Base-by-base conservation (phyloP, 2,113 vertebrate genomes). In the Pseudopipra pipra region DNA sequence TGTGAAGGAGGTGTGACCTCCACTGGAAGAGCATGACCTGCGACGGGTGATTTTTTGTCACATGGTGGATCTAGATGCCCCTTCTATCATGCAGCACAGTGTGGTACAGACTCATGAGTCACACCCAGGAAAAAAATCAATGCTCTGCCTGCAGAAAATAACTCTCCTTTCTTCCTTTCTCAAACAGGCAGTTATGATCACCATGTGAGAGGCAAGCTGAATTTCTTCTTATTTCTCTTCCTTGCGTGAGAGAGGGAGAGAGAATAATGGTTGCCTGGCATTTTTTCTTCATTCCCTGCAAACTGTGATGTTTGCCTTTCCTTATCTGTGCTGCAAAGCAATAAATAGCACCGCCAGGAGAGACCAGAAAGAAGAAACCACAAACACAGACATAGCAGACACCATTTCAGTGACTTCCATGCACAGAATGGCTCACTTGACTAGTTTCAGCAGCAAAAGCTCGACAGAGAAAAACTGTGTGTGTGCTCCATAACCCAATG, bases 111-210 rank as follows among this genome's bases (percentile, higher is more conserved):
- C 54, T 75, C 58, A 76, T 82, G 85, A 93, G 46, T 89, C 81
- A 92, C n/a, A 58, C 33, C 68, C 11, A 44, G 81, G 24, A 79
- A 88, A 87, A 93, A 95, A 39, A 51, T 35, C 62, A 73, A 67
- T 89, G 54, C 37, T 70, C n/a, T 93, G 23, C 28, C 63, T 91
- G 75, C 85, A 91, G 82, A 91, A 92, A 93, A 91, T 85, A 70
- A 17, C 49, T 79, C 67, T 85, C 51, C 27, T 76, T 70, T 83
- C n/a, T 89, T 63, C 14, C 25, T 21, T 68, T 94, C 55, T 37
- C 46, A 85, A 70, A 25, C 51, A 73, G 59, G 33, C 66, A 71
- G 51, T 59, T 94, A 59, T n/a, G 63, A 87, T 79, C 84, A 55
- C 31, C 61, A 4, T 65, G 37, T 56, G 44, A 89, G 30, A 89